Base-by-base conservation (phyloP, 1,140 invertebrate species). In the Yoshiicerus persimilis region DNA sequence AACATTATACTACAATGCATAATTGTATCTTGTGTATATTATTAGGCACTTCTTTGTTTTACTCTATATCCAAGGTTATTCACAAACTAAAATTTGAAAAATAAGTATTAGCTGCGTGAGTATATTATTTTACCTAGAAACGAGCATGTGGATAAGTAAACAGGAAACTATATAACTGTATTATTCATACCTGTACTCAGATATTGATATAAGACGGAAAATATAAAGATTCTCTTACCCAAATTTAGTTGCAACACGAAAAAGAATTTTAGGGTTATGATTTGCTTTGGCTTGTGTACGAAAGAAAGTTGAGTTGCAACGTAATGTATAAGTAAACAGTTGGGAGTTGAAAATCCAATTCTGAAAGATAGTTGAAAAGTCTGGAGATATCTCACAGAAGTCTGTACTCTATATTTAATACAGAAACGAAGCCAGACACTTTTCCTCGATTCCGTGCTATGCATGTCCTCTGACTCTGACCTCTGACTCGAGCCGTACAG, bases 281-380 rank as follows among this genome's bases (percentile, higher is more conserved):
- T 32, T 80, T 23, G 9, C 20, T 20, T 80, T 80, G 75, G 64
- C 64, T 30, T 13, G 34, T 13, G 38, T 47, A 47, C 6, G 9
- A n/a, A 32, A 30, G 38, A 84, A 84, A 56, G 27, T 56, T 84
- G 83, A 84, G 83, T 84, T 27, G 27, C 39, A 56, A 84, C 39
- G 39, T 84, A 84, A 84, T 84, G 83, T 38, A 84, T 84, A 56
- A 84, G 83, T 84, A 84, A 84, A 84, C 83, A 84, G 83, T 84
- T 56, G 41, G 83, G 41, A 84, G 83, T 47, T 84, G 38, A 56
- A 84, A 84, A 41, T 80, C 75, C 75, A 80, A 80, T 80, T 38
- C 32, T 36, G 16, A 38, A 80, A 80, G 75, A 80, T 30, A 80
- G 75, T 80, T 80, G 75, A 80, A 77, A 80, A 80, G 75, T 80